phyloP scores from a whole-genome alignment of 2,113 vertebrate genomes.

The Planiliza haematocheilus region DNA sequence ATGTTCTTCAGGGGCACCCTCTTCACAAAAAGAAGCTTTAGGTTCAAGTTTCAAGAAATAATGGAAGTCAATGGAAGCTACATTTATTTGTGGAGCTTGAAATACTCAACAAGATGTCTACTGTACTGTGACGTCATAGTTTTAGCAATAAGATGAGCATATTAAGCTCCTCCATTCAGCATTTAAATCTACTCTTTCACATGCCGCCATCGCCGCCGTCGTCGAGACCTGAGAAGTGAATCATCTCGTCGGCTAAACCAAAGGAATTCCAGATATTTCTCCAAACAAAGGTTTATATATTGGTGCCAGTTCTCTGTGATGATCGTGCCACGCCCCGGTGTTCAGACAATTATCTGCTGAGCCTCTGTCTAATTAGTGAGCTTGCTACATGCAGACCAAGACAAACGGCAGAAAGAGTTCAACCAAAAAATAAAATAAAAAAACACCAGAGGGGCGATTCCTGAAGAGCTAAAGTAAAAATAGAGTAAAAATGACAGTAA shows the following conservation, averaged over 20 bases:
- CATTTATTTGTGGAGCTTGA: neutral
- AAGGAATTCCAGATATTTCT: slow-evolving; percentile 30
- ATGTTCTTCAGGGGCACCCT: slow-evolving; percentile 8
- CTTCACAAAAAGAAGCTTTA: neutral
- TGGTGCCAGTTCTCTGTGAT: slow-evolving; percentile 5
- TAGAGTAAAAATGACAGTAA: no score
- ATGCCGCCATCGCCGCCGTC: no score
- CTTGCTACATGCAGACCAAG: neutral
- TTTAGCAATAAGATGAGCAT: no score
- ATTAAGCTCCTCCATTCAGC: no score
- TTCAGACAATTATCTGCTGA: neutral
- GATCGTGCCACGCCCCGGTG: neutral
- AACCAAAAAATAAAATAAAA: no score
- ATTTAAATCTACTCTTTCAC: no score
- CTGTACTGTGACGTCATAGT: no score
- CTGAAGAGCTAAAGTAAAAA: no score
- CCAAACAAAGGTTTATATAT: neutral
- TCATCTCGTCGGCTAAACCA: neutral
- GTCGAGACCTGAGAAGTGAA: neutral
- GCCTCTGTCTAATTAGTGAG: slow-evolving; percentile 28
- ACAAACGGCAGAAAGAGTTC: no score
- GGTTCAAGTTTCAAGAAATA: neutral
- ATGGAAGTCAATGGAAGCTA: neutral
- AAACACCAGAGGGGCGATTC: no score
- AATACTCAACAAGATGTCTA: slow-evolving; percentile 17